Evolutionary conservation across 1,140 invertebrate genomes (phyloP).

Genomic region (Neodiprion fabricii): DNA sequence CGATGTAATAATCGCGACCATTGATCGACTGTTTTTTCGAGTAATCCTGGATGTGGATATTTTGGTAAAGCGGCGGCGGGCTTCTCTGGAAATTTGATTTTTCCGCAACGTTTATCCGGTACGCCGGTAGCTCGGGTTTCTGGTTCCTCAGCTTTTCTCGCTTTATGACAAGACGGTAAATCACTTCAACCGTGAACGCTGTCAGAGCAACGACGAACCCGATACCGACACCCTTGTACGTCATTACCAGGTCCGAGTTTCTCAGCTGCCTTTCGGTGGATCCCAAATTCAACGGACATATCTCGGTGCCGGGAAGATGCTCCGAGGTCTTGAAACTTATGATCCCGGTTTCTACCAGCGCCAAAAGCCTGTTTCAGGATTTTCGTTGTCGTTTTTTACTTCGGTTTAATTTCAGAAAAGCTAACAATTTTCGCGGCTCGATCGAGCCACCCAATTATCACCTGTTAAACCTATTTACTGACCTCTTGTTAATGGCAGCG

Average conservation of each 20-base stretch:
- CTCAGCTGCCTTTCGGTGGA: conserved; percentile 78
- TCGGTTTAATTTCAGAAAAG: conserved; percentile 14
- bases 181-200: conserved; percentile 70
- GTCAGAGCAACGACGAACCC: conserved; percentile 67
- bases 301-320: conserved; percentile 72
- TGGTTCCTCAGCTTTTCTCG: neutral
- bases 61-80: conserved; percentile 66
- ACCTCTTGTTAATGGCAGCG: conserved; percentile 69
- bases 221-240: conserved; percentile 72
- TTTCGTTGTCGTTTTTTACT: conserved; percentile 12
- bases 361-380: conserved; percentile 62
- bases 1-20: conserved; percentile 75
- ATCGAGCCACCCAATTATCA: neutral
- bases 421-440: conserved; percentile 4
- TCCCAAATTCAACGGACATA: conserved; percentile 80
- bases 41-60: conserved; percentile 55
- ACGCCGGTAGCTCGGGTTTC: conserved; percentile 3
- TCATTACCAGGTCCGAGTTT: conserved; percentile 73
- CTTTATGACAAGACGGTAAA: conserved; percentile 27
- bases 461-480: conserved; percentile 53
- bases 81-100: neutral
- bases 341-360: conserved; percentile 75
- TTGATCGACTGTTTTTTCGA: conserved; percentile 69
- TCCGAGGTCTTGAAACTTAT: conserved; percentile 68
- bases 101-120: neutral